Conservation (phyloP, 2,113 vertebrate genomes). For the Pycnonotus jocosus region DNA sequence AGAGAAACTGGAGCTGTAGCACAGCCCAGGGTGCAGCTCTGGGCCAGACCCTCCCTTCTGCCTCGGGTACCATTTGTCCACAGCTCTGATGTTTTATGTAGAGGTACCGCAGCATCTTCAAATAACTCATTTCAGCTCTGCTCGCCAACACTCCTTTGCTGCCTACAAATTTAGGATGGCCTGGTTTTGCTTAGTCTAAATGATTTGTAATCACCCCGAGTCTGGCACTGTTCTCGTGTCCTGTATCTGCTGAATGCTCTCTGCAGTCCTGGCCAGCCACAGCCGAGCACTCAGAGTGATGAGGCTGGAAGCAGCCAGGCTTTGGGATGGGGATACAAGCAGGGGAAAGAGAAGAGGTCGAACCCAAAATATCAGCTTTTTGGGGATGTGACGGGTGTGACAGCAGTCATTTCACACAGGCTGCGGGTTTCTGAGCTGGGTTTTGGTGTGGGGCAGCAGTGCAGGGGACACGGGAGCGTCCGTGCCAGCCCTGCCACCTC, state of each 20-base stretch:
- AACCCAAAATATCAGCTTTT: background rate
- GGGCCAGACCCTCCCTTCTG: background rate
- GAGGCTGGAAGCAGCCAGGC: background rate
- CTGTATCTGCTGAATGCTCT: background rate
- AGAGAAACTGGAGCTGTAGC: background rate
- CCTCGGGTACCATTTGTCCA: background rate
- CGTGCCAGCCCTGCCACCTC: background rate
- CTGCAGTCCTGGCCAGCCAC: background rate
- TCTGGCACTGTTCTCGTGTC: background rate
- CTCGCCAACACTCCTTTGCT: background rate
- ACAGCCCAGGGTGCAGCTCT: background rate
- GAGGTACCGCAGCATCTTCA: background rate
- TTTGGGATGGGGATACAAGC: background rate
- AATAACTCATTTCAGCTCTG: background rate
- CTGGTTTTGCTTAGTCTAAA: background rate
- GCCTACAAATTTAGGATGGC: background rate
- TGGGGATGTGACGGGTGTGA: background rate
- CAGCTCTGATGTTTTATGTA: accelerated
- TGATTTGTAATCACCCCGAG: background rate
- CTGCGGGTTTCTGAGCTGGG: background rate
- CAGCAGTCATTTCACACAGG: accelerated
- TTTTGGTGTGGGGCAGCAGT: background rate
- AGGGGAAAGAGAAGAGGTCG: background rate
- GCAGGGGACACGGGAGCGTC: background rate
- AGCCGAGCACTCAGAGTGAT: background rate